A percentile compares a stretch with the other conserved stretches of the same genome.
phyloP scores from a whole-genome alignment of 2,113 vertebrate genomes.

The rat (Rattus norvegicus) region GRCr8 NC_086023.1:56994501-56995000 shows the following conservation, averaged over 20 bases:
- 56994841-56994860: neutral
- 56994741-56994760: conserved; percentile 52
- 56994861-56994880: conserved; percentile 58
- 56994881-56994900: conserved; percentile 26
- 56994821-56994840: conserved; percentile 23
- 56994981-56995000: neutral
- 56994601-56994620: too few relatives aligned
- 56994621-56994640: too few relatives aligned
- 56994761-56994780: conserved; percentile 30
- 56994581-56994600: too few relatives aligned
- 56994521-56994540: too few relatives aligned
- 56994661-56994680: too few relatives aligned
- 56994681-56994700: too few relatives aligned
- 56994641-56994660: too few relatives aligned
- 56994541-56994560: too few relatives aligned
- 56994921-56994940: neutral
- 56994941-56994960: neutral
- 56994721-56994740: conserved; percentile 27
- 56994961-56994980: neutral
- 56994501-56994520: too few relatives aligned
- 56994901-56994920: conserved; percentile 37
- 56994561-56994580: too few relatives aligned
- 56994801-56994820: conserved; percentile 20
- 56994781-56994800: conserved; percentile 52
- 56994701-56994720: too few relatives aligned